phyloP scores from a whole-genome alignment of 2,113 vertebrate species.

The Myodes glareolus region DNA sequence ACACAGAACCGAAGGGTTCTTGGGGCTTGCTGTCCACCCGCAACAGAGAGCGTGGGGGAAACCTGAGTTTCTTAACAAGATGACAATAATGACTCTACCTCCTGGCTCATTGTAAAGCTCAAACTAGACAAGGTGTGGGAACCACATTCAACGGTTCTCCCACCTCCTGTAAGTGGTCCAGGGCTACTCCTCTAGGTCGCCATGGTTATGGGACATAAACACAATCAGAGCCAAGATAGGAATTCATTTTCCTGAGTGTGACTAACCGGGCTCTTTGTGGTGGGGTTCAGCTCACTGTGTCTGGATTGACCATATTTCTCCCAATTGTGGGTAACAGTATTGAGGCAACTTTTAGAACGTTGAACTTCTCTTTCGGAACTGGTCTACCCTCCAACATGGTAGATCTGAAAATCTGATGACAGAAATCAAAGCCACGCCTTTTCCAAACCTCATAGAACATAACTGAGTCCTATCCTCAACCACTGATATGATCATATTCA shows the following conservation, averaged over 20 bases:
- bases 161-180: background rate
- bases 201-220: too few species aligned
- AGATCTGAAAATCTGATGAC: background rate
- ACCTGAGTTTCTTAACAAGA: background rate
- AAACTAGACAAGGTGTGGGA: background rate
- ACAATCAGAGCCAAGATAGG: background rate
- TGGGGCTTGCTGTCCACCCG: background rate
- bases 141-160: background rate
- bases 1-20: background rate
- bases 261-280: background rate
- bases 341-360: background rate
- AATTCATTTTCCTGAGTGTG: background rate
- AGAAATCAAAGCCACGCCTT: background rate
- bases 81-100: background rate
- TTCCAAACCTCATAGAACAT: background rate
- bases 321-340: too few species aligned
- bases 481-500: background rate
- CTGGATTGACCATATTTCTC: background rate
- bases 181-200: background rate
- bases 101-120: background rate
- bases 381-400: background rate
- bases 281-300: background rate
- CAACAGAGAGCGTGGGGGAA: background rate
- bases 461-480: background rate
- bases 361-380: background rate